Evolutionary conservation across 2,888 invertebrate species (phyloP).

Genomic region (Dastarcus helophoroides): DNA sequence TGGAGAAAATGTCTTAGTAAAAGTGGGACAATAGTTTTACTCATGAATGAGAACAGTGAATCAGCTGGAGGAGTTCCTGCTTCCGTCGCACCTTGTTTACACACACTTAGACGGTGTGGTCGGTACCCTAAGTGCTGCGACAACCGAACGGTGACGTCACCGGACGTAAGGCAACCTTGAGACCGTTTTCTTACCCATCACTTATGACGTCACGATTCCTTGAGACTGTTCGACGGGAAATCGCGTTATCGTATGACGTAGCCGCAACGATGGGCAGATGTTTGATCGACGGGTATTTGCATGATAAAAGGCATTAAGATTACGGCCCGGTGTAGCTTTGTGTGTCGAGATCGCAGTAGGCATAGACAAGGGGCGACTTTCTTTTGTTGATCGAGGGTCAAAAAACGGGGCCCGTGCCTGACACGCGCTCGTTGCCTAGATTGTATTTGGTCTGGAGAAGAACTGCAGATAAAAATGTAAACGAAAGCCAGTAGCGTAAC

Average conservation of each 20-base stretch:
- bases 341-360: slow-evolving; percentile 24
- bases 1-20: too few relatives aligned
- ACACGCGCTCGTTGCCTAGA: slow-evolving; percentile 36
- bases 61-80: too few relatives aligned
- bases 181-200: slow-evolving; percentile 32
- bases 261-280: slow-evolving; percentile 29
- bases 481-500: slow-evolving; percentile 26
- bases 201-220: slow-evolving; percentile 24
- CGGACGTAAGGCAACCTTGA: slow-evolving; percentile 35
- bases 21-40: too few relatives aligned
- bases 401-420: slow-evolving; percentile 37
- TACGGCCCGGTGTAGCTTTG: slow-evolving; percentile 33
- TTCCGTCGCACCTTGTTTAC: background rate
- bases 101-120: slow-evolving; percentile 8
- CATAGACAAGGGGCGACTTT: slow-evolving; percentile 29
- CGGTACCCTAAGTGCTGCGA: slow-evolving; percentile 6
- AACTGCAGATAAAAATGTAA: slow-evolving; percentile 30
- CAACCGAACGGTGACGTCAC: slow-evolving; percentile 28
- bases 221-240: slow-evolving; percentile 19
- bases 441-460: slow-evolving; percentile 31
- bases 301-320: slow-evolving; percentile 38
- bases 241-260: slow-evolving; percentile 23
- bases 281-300: slow-evolving; percentile 29
- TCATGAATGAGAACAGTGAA: too few relatives aligned
- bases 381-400: slow-evolving; percentile 35